These are phyloP conservation scores for Steromphala cineraria DNA, from an alignment of 2,888 invertebrate species.

Conservation along the genomic window DNA sequence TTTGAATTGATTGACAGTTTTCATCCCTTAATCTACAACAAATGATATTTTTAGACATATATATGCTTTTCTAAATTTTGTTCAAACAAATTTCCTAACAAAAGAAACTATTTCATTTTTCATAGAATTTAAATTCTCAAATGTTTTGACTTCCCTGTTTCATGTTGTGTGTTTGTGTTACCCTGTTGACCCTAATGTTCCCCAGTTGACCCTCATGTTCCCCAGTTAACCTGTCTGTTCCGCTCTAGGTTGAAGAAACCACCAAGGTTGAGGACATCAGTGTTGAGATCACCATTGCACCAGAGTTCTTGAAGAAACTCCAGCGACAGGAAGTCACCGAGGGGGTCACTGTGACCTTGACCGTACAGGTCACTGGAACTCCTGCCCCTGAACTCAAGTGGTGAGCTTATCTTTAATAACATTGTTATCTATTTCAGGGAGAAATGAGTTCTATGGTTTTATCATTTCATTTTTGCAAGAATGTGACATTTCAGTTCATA, in stretches of 20 bases:
- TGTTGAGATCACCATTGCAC: constrained; percentile 42
- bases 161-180: too few relatives aligned
- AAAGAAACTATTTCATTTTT: too few relatives aligned
- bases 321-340: constrained; percentile 64
- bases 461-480: too few relatives aligned
- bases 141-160: too few relatives aligned
- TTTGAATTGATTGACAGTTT: not conserved
- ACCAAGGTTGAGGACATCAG: constrained; percentile 33
- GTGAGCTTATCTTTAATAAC: constrained; percentile 33
- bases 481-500: not conserved
- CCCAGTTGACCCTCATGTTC: not conserved
- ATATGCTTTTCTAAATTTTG: too few relatives aligned
- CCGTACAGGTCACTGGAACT: constrained; percentile 50
- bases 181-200: too few relatives aligned
- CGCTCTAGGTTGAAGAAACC: not conserved
- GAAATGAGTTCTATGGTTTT: too few relatives aligned
- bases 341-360: constrained; percentile 61
- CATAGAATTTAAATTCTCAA: too few relatives aligned
- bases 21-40: too few relatives aligned
- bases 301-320: constrained; percentile 58
- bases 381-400: constrained; percentile 62
- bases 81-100: too few relatives aligned
- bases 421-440: not conserved
- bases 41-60: too few relatives aligned
- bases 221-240: not conserved